Conservation (phyloP, 1,140 invertebrate species). For the Frieseomelitta varia region DNA sequence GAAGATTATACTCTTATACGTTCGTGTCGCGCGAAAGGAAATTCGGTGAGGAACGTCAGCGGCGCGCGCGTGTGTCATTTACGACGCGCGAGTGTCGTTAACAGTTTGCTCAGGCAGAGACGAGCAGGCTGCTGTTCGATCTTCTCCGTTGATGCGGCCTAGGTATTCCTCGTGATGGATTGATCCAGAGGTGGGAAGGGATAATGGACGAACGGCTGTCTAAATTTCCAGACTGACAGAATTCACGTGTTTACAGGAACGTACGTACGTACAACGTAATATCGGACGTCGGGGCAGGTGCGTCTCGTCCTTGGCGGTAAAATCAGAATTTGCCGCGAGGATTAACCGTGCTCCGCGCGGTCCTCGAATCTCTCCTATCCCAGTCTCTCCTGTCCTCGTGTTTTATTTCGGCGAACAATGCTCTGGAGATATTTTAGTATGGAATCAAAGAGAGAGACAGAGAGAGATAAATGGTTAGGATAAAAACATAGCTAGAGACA, state of each 20-base stretch:
- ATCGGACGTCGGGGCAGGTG: background rate
- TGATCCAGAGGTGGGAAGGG: background rate
- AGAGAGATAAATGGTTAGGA: no score
- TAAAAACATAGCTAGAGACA: background rate
- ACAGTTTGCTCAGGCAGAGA: background rate
- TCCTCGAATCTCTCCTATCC: background rate
- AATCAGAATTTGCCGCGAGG: background rate
- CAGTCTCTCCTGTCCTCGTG: background rate
- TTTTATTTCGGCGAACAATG: background rate
- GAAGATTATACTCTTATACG: conserved; percentile 53
- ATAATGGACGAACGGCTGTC: background rate
- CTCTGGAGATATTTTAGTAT: background rate
- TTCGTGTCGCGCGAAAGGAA: conserved; percentile 16
- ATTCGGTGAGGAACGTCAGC: background rate
- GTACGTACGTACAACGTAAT: background rate
- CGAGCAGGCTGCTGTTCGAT: background rate
- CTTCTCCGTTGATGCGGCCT: background rate
- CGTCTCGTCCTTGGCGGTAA: background rate
- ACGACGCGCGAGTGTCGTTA: no score
- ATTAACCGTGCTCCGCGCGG: background rate
- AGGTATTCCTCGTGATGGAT: background rate
- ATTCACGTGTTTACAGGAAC: background rate
- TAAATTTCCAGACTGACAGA: background rate
- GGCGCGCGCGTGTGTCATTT: background rate
- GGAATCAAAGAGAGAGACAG: background rate